phyloP scores from a whole-genome alignment of 2,113 vertebrate species.

The Perca schrenkii region DNA sequence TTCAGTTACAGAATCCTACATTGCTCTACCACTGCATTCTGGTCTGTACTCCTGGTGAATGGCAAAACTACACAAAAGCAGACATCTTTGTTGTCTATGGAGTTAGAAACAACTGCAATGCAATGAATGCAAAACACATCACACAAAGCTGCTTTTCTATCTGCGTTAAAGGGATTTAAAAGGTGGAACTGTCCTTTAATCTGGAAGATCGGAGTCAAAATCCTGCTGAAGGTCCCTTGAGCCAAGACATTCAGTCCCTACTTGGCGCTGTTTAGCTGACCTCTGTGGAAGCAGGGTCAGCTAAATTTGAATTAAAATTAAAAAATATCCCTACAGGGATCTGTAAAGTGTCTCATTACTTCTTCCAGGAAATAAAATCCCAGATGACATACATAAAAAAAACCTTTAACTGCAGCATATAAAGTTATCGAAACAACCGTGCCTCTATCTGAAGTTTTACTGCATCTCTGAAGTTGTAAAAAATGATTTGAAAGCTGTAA shows the following conservation, averaged over 20 bases:
- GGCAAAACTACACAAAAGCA: neutral
- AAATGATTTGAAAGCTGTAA: neutral
- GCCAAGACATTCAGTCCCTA: neutral
- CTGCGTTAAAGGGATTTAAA: neutral
- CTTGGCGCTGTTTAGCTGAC: slow-evolving; percentile 21
- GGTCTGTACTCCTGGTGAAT: neutral
- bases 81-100: neutral
- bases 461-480: slow-evolving; percentile 20
- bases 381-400: neutral
- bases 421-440: slow-evolving; percentile 6
- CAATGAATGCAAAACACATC: slow-evolving; percentile 7
- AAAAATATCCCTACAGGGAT: neutral
- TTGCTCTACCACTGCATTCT: neutral
- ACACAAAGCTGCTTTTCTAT: neutral
- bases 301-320: neutral
- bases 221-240: neutral
- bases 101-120: no score
- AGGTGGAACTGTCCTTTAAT: slow-evolving; percentile 19
- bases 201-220: slow-evolving; percentile 27
- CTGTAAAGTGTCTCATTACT: neutral
- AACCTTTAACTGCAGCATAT: slow-evolving; percentile 16
- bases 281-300: neutral
- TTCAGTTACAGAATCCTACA: neutral
- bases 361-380: slow-evolving; percentile 1
- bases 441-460: neutral